These are phyloP conservation scores for Bombus balteatus DNA, from an alignment of 1,140 invertebrate genomes.

Conservation along the genomic window DNA sequence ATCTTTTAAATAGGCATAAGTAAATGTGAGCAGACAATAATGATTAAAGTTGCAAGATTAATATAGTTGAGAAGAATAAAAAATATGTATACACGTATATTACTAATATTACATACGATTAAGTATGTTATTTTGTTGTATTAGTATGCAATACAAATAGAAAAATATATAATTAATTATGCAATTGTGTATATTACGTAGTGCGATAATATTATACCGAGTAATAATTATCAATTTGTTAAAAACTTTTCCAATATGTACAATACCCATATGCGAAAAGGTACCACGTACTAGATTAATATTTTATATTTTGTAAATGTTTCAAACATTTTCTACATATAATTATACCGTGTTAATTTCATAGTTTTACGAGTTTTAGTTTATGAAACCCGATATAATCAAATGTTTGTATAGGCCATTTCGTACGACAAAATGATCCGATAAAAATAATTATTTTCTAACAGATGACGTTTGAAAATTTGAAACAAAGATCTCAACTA, in stretches of 20 bases:
- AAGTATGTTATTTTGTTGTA: slow-evolving; percentile 29
- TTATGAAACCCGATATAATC: background rate
- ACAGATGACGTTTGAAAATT: background rate
- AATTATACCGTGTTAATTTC: background rate
- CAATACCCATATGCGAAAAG: too few relatives aligned
- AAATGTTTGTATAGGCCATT: background rate
- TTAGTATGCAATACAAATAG: slow-evolving; percentile 23
- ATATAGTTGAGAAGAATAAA: slow-evolving; percentile 48
- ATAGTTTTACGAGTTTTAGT: background rate
- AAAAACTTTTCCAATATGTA: background rate
- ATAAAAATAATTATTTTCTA: background rate
- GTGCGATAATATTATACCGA: background rate
- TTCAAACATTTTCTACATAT: background rate
- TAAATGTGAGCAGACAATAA: slow-evolving; percentile 83
- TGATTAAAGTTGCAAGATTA: slow-evolving; percentile 69
- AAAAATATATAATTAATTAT: too few relatives aligned
- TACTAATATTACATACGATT: slow-evolving; percentile 28
- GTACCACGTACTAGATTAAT: too few relatives aligned
- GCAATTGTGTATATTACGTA: slow-evolving; percentile 1
- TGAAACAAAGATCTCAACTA: background rate
- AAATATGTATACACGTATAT: slow-evolving; percentile 38
- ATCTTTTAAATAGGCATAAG: slow-evolving; percentile 74
- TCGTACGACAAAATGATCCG: background rate
- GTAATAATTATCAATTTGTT: slow-evolving; percentile 5
- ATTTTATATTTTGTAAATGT: slow-evolving; percentile 3